Evolutionary conservation across 2,113 vertebrate species (phyloP).

Genomic region (Polypterus bichir): DNA sequence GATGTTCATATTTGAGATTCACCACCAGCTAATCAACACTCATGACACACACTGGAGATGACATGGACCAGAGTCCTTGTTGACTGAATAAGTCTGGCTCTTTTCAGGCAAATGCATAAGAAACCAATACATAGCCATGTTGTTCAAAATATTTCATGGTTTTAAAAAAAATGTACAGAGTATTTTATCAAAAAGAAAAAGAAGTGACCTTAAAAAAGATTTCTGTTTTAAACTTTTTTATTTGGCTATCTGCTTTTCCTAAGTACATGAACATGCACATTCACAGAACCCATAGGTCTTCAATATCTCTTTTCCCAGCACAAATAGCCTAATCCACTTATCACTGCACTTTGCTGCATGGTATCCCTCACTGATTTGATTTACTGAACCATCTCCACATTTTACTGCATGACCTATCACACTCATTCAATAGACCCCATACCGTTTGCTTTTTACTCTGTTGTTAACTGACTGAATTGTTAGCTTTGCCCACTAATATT

Average conservation of each 20-base stretch:
- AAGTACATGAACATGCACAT: not conserved
- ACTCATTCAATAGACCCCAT: conserved; percentile 11
- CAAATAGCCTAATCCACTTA: conserved; percentile 18
- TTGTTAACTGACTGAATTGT: conserved; percentile 6
- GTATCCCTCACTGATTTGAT: conserved; percentile 16
- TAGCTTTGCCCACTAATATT: conserved; percentile 2
- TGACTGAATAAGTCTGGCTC: too few species aligned
- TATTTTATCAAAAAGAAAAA: too few species aligned
- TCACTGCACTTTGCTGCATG: conserved; percentile 5
- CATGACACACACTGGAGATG: too few species aligned
- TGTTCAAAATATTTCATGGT: too few species aligned
- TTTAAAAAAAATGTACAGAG: too few species aligned
- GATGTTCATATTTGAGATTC: too few species aligned
- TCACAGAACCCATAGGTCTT: not conserved
- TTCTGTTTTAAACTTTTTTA: not conserved
- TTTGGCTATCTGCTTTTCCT: not conserved
- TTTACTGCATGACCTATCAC: conserved; percentile 14
- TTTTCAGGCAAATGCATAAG: too few species aligned
- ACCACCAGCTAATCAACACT: too few species aligned
- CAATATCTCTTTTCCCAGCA: conserved; percentile 3
- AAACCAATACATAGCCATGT: too few species aligned
- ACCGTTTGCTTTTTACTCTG: conserved; percentile 4
- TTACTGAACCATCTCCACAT: conserved; percentile 17
- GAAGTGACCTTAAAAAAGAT: too few species aligned
- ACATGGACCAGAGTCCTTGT: too few species aligned